Conservation (phyloP, 2,888 invertebrate genomes). For the Iphiclides podalirius region DNA sequence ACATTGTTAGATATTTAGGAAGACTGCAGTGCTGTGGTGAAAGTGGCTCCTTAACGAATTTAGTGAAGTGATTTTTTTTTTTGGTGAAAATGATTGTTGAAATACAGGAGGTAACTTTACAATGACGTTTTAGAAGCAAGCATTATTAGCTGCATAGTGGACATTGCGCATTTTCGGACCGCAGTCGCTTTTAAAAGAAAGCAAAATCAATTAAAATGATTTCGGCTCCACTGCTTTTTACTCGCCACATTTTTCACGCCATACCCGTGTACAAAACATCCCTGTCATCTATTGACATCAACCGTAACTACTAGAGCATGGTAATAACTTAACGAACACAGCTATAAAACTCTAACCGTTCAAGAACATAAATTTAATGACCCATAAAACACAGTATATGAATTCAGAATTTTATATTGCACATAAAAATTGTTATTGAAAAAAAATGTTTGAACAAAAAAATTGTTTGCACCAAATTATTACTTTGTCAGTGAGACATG, state of each 20-base stretch:
- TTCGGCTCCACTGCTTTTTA: constrained; percentile 17
- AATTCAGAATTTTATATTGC: too few relatives aligned
- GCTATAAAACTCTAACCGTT: too few relatives aligned
- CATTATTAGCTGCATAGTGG: constrained; percentile 14
- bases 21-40: constrained; percentile 26
- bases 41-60: constrained; percentile 33
- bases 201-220: not conserved
- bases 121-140: constrained; percentile 16
- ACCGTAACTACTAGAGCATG: constrained; percentile 12
- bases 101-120: constrained; percentile 66
- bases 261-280: constrained; percentile 10
- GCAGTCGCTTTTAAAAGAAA: constrained; percentile 13
- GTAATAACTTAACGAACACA: not conserved
- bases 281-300: constrained; percentile 15
- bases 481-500: too few relatives aligned
- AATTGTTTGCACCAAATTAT: too few relatives aligned
- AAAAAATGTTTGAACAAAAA: too few relatives aligned
- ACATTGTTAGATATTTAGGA: constrained; percentile 16
- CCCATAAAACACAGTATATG: too few relatives aligned
- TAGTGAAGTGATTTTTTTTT: constrained; percentile 38
- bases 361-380: too few relatives aligned
- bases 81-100: constrained; percentile 70
- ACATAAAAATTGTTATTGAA: too few relatives aligned
- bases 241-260: constrained; percentile 16
- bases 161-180: constrained; percentile 14